phyloP scores from a whole-genome alignment of 2,888 invertebrate genomes.

The Ctena decussata region DNA sequence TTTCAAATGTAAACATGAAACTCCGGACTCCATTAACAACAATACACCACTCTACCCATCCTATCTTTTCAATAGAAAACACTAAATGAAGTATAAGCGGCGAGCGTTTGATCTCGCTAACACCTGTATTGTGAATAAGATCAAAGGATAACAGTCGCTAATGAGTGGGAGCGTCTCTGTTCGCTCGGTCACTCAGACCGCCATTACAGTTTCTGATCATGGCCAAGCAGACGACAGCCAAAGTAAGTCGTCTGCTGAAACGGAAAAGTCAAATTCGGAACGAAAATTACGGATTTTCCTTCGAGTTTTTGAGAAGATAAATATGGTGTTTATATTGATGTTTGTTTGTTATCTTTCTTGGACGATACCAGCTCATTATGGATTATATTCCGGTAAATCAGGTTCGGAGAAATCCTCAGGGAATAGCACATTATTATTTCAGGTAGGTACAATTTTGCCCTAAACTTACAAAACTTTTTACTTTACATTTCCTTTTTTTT shows the following conservation, averaged over 20 bases:
- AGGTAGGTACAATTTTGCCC: slow-evolving; percentile 36
- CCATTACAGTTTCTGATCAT: neutral
- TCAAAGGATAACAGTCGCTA: neutral
- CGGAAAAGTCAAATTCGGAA: neutral
- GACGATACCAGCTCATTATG: slow-evolving; percentile 71
- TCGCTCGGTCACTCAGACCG: slow-evolving; percentile 11
- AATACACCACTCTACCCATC: slow-evolving; percentile 5
- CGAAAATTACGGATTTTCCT: slow-evolving; percentile 22
- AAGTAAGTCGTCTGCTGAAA: neutral
- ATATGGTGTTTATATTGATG: slow-evolving; percentile 71
- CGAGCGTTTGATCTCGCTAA: neutral
- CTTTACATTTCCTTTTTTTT: too few relatives aligned
- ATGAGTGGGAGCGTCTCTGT: slow-evolving; percentile 4
- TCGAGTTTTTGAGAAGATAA: slow-evolving; percentile 66
- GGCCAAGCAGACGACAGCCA: neutral
- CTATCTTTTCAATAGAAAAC: slow-evolving; percentile 1
- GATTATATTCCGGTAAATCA: slow-evolving; percentile 21
- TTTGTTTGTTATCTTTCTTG: slow-evolving; percentile 71
- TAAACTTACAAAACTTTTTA: too few relatives aligned
- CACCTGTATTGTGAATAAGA: slow-evolving; percentile 14
- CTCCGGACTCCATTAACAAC: neutral
- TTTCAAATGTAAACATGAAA: neutral
- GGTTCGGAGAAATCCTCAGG: slow-evolving; percentile 8
- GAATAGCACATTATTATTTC: slow-evolving; percentile 25
- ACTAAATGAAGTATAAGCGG: slow-evolving; percentile 13